Percentiles rank a stretch among this genome's conserved stretches.
phyloP scores from a whole-genome alignment of 2,888 invertebrate genomes.

The Tachina fera region DNA sequence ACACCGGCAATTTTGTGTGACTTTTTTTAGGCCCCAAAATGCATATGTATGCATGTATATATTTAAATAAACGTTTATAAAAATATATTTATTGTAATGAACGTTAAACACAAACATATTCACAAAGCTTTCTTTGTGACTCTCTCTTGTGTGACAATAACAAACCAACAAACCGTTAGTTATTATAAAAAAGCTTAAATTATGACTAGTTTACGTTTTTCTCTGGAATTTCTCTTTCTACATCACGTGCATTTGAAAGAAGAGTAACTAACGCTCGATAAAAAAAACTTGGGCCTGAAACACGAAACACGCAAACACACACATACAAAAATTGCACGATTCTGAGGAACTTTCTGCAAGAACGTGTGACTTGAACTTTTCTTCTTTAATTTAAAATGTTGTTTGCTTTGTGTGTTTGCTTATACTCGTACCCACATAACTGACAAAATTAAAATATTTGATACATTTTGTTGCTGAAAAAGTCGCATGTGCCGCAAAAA shows the following conservation, averaged over 20 bases:
- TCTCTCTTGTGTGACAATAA: slow-evolving; percentile 34
- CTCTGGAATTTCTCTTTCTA: neutral
- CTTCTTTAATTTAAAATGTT: neutral
- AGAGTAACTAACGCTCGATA: neutral
- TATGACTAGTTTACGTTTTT: slow-evolving; percentile 12
- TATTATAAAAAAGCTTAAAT: slow-evolving; percentile 35
- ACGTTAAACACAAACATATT: neutral
- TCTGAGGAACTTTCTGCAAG: neutral
- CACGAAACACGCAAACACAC: neutral
- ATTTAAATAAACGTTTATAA: slow-evolving; percentile 12
- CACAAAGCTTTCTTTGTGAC: slow-evolving; percentile 46
- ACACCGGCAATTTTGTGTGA: slow-evolving; percentile 53
- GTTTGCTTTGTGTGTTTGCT: neutral
- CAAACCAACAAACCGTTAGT: slow-evolving; percentile 8
- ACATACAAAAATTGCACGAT: neutral
- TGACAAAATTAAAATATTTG: slow-evolving; percentile 6
- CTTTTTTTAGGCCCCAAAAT: slow-evolving; percentile 27
- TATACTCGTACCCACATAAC: neutral
- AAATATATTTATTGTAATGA: neutral
- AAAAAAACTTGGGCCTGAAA: neutral
- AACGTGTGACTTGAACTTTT: neutral
- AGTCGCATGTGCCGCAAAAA: slow-evolving; percentile 47
- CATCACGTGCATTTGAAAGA: slow-evolving; percentile 57
- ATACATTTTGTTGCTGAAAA: neutral
- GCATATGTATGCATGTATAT: neutral